These are phyloP conservation scores for Nomada hirtipes DNA, from an alignment of 2,888 invertebrate species.

Conservation along the genomic window DNA sequence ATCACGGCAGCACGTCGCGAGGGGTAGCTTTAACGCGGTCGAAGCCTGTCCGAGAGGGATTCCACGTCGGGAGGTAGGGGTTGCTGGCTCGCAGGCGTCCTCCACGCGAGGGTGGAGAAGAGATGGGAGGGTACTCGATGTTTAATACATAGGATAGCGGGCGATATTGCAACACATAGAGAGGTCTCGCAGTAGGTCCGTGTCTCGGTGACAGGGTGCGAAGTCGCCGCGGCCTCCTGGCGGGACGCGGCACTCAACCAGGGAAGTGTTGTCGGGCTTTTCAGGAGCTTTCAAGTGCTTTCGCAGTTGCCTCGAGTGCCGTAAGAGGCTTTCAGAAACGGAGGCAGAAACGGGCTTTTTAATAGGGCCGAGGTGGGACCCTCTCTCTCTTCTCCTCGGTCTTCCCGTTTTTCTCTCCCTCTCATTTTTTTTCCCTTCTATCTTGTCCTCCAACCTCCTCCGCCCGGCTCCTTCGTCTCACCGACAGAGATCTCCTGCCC, in stretches of 20 bases:
- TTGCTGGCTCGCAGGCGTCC: constrained; percentile 8
- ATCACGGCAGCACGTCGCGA: background rate
- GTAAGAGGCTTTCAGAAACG: constrained; percentile 84
- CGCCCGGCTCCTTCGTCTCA: constrained; percentile 29
- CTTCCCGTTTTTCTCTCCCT: constrained; percentile 2
- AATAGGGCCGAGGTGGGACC: constrained; percentile 82
- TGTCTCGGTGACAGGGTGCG: constrained; percentile 83
- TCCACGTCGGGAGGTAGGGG: constrained; percentile 1
- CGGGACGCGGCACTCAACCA: constrained; percentile 83
- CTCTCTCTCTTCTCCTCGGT: constrained; percentile 26
- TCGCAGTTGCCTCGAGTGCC: constrained; percentile 84
- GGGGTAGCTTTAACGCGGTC: constrained; percentile 51
- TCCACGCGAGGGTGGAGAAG: background rate
- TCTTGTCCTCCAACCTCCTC: constrained; percentile 65
- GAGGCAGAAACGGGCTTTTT: constrained; percentile 84
- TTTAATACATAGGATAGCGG: constrained; percentile 81
- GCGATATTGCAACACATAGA: constrained; percentile 78
- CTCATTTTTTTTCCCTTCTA: constrained; percentile 52
- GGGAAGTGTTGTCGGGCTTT: constrained; percentile 84
- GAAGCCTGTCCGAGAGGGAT: constrained; percentile 49
- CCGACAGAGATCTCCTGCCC: background rate
- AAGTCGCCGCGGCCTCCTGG: constrained; percentile 78
- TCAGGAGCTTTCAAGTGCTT: constrained; percentile 85
- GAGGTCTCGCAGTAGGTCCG: constrained; percentile 65
- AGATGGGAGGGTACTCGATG: constrained; percentile 72